These are phyloP conservation scores for Labroides dimidiatus DNA, from an alignment of 2,797 vertebrate species.

Conservation along the genomic window DNA sequence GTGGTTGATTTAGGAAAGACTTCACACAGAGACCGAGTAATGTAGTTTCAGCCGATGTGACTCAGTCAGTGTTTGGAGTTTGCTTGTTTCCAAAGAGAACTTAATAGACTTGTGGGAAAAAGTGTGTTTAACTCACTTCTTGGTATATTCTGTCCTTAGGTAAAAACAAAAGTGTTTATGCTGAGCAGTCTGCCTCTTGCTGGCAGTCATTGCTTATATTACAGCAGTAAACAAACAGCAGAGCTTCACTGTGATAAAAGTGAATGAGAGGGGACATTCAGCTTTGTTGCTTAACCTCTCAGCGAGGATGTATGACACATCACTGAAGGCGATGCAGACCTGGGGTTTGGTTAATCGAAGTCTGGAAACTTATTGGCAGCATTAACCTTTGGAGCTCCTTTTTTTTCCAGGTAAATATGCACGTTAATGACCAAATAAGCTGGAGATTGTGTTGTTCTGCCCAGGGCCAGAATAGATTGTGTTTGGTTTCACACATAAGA, in stretches of 20 bases:
- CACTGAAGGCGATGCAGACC: constrained; percentile 43
- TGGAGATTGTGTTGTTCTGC: constrained; percentile 73
- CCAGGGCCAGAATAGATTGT: constrained; percentile 71
- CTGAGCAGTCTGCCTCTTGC: not conserved
- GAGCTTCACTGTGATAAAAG: constrained; percentile 11
- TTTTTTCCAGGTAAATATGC: constrained; percentile 71
- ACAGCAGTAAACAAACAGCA: constrained; percentile 5
- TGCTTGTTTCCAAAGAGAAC: not conserved
- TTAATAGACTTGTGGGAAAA: not conserved
- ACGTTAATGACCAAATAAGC: constrained; percentile 76
- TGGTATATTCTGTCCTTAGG: not conserved
- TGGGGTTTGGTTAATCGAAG: constrained; percentile 61
- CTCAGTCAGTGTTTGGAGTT: not conserved
- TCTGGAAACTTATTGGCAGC: constrained; percentile 62
- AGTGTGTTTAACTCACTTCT: not conserved
- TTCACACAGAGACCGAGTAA: not conserved
- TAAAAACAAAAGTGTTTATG: constrained; percentile 1
- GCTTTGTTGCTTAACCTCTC: constrained; percentile 29
- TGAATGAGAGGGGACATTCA: constrained; percentile 29
- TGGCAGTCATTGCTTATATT: not conserved
- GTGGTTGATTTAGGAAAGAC: not conserved
- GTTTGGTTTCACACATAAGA: constrained; percentile 44
- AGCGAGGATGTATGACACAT: constrained; percentile 49
- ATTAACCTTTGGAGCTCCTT: constrained; percentile 70
- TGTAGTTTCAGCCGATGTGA: not conserved